These are phyloP conservation scores for Tenthredo mesomela DNA, from an alignment of 2,888 invertebrate species.

Conservation along the genomic window DNA sequence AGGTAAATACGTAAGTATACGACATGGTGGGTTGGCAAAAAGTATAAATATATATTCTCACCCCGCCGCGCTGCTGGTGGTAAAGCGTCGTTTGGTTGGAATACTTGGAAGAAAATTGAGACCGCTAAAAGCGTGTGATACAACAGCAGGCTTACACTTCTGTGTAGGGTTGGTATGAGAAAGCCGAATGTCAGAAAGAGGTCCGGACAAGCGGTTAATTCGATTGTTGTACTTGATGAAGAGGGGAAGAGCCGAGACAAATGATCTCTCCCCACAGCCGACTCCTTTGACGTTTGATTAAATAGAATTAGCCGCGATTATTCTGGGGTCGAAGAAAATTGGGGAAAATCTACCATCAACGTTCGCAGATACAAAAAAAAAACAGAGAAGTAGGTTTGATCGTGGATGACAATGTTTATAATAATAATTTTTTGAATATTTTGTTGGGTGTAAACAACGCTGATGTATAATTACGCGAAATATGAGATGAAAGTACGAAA, in stretches of 20 bases:
- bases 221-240: conserved; percentile 13
- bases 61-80: no score
- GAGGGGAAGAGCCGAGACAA: background rate
- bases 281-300: conserved; percentile 1
- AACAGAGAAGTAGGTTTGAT: background rate
- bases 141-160: background rate
- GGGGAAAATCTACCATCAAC: background rate
- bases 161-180: background rate
- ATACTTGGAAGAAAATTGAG: background rate
- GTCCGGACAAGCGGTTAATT: conserved; percentile 27
- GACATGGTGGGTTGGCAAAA: background rate
- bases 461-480: conserved; percentile 27
- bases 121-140: background rate
- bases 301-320: background rate
- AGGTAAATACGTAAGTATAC: background rate
- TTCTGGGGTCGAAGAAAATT: background rate
- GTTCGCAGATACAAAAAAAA: background rate
- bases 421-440: background rate
- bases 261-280: background rate
- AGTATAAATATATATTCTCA: background rate
- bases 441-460: background rate
- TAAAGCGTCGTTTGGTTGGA: background rate
- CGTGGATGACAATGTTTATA: background rate
- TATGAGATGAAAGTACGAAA: conserved; percentile 11
- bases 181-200: background rate